Percentiles rank a stretch among this genome's conserved stretches.
Evolutionary conservation across 1,140 invertebrate genomes (phyloP).

Genomic region (Bombus pyrosoma): DNA sequence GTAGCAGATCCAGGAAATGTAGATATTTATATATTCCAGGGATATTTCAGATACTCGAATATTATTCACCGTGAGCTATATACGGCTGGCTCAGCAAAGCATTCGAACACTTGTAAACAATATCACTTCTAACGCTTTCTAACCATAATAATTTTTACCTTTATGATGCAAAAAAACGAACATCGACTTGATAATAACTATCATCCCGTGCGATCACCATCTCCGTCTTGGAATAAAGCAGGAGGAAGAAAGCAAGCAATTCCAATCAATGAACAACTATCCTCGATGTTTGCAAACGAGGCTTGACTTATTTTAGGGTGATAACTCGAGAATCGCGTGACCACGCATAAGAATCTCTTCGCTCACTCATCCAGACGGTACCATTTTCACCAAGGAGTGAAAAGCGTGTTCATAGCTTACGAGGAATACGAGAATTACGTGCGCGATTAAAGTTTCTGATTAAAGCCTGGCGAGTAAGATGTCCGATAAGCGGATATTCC

Average conservation of each 20-base stretch:
- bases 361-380: neutral
- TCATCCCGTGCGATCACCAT: neutral
- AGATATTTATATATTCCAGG: neutral
- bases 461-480: constrained; percentile 47
- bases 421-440: constrained; percentile 39
- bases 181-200: neutral
- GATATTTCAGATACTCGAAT: neutral
- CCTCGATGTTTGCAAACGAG: neutral
- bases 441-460: constrained; percentile 32
- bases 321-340: constrained; percentile 7
- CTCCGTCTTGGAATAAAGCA: too few relatives aligned
- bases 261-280: neutral
- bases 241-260: neutral
- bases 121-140: neutral
- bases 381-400: neutral
- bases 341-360: constrained; percentile 9
- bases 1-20: too few relatives aligned
- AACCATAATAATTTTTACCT: neutral
- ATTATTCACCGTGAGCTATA: too few relatives aligned
- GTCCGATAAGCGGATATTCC: constrained; percentile 48
- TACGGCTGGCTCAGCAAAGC: too few relatives aligned
- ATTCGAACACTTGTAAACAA: too few relatives aligned
- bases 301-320: constrained; percentile 7
- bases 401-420: constrained; percentile 6
- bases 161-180: neutral